Percentiles rank a stretch among this genome's conserved stretches.
These are phyloP conservation scores for Timandra comae DNA, from an alignment of 2,888 invertebrate genomes.

Conservation along the genomic window DNA sequence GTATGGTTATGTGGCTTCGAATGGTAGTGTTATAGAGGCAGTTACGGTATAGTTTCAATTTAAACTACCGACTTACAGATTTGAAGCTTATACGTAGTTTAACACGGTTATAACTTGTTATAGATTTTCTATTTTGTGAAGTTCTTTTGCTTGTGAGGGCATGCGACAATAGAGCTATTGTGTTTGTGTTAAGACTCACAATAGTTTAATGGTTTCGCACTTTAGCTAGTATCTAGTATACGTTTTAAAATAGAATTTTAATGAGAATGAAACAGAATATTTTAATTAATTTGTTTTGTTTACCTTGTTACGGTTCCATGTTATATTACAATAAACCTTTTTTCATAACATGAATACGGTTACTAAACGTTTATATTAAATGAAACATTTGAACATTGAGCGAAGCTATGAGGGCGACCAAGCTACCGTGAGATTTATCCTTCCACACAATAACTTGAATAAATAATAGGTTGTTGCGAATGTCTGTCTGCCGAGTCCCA, in stretches of 20 bases:
- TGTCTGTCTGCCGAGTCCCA: conserved; percentile 18
- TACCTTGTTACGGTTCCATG: background rate
- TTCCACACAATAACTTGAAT: conserved; percentile 26
- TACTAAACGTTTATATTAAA: too few species aligned
- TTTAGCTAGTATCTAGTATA: too few species aligned
- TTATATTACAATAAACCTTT: conserved; percentile 1
- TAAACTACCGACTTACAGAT: too few species aligned
- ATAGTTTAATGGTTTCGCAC: background rate
- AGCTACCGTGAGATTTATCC: conserved; percentile 26
- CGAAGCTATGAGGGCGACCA: conserved; percentile 12
- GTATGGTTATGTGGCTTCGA: too few species aligned
- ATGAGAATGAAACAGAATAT: conserved; percentile 2
- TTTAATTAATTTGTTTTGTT: conserved; percentile 5
- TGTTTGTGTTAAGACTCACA: background rate
- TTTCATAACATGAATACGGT: too few species aligned
- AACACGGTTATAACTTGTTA: background rate
- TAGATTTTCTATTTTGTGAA: background rate
- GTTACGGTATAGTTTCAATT: too few species aligned
- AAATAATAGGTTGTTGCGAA: conserved; percentile 26
- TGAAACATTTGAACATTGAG: too few species aligned
- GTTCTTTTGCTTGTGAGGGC: background rate
- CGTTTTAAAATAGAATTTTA: too few species aligned
- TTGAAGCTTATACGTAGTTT: too few species aligned
- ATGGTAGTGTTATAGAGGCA: too few species aligned
- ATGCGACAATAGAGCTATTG: background rate